Evolutionary conservation across 2,113 vertebrate species (phyloP).

Genomic region (Litocranius walleri): DNA sequence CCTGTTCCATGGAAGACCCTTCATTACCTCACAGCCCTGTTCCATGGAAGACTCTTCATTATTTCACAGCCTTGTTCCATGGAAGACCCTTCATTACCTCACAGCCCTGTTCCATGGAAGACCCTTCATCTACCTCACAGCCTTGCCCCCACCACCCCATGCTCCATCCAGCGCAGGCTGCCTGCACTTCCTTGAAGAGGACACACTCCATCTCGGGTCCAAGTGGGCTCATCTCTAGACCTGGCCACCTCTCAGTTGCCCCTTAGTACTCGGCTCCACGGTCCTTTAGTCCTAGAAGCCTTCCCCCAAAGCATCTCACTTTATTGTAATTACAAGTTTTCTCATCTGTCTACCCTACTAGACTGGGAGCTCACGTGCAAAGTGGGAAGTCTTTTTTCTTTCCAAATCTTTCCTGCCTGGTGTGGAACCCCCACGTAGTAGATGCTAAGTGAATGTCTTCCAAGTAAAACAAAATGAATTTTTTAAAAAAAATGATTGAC

Average conservation of each 20-base stretch:
- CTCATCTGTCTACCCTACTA: not conserved
- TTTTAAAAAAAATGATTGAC: not conserved
- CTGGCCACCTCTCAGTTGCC: not conserved
- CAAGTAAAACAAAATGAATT: not conserved
- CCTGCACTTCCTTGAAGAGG: not conserved
- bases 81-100: not conserved
- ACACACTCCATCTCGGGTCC: rapidly evolving
- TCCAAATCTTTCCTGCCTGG: not conserved
- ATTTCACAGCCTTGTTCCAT: not conserved
- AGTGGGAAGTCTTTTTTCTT: not conserved
- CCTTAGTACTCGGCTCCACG: not conserved
- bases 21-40: not conserved
- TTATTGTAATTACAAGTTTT: rapidly evolving
- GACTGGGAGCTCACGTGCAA: not conserved
- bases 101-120: rapidly evolving
- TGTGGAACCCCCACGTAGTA: not conserved
- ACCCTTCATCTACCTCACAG: not conserved
- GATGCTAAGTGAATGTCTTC: not conserved
- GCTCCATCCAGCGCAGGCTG: not conserved
- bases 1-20: rapidly evolving
- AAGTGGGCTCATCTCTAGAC: not conserved
- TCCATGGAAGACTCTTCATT: rapidly evolving
- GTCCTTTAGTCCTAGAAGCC: not conserved
- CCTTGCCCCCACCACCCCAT: rapidly evolving
- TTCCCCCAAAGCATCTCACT: not conserved